Base-by-base conservation (phyloP, 2,797 vertebrate genomes). In the Simalia tracyae region DNA sequence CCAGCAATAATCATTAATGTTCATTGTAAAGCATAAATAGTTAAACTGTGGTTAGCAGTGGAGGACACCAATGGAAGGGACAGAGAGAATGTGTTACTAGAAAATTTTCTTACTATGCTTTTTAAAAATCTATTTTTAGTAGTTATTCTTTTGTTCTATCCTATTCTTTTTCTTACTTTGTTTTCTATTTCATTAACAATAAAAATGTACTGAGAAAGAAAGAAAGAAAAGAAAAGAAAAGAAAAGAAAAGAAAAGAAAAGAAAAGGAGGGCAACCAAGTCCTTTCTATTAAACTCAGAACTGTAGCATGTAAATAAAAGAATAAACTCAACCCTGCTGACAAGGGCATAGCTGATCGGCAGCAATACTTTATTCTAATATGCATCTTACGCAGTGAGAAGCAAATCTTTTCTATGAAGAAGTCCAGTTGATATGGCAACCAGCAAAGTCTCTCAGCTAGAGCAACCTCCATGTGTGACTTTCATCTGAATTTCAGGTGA, bases 301-400 rank as follows among this genome's bases (percentile, higher is more conserved):
- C 85, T 91, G 87, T 66, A 76, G 26, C 84, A 64, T 11, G 86
- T 95, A 93, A 96, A 95, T 95, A 96, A 93, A 96, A 96, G 88
- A 94, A 93, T 89, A 93, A 76, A 87, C 91, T 87, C 12, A 0
- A 88, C 87, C 93, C 60, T 60, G 76, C 63, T 94, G 85, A 91
- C 1, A 63, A 95, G 89, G 61, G 87, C 87, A 95, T 84, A 93
- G 86, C 89, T 93, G 54, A 93, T 61, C 22, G 64, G 88, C 88
- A 86, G 86, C 36, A 85, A 15, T 91, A 86, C 90, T 91, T 90
- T 90, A 50, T 61, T 93, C 9, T 0, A 89, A 93, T 91, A 89
- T 84, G 86, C n/a, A 89, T 5, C 5, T 89, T 57, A 56, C 56
- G 61, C 87, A 54, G 28, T 26, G 81, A 76, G 31, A 31, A n/a